Evolutionary conservation across 2,113 vertebrate species (phyloP), one percentile per base, ranked within the genome.

Genomic region (Heterocephalus glaber): DNA sequence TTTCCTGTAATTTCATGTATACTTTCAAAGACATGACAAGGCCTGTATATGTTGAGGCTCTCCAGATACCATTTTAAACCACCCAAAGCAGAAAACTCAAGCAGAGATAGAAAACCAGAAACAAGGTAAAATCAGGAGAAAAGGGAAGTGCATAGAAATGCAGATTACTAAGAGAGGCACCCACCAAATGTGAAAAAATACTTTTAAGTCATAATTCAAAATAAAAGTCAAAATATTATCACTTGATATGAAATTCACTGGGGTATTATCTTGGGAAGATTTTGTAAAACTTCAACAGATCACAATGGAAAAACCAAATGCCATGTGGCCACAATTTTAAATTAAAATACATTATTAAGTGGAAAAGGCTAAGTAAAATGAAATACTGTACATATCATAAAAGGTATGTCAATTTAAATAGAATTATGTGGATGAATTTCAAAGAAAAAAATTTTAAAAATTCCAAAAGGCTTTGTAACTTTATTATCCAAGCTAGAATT

Each of bases 201-300:
- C 84, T 84, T 74, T 84, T 70, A 60, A 56, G 60, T 60, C 58
- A 60, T 80, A 87, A 95, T 10, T 7, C 70, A 70, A 49, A 1
- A 49, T 22, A 38, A 84, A 92, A 85, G 88, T 49, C 30, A 86
- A 89, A 92, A 90, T 81, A 35, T 56, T 93, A 35, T 4, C n/a
- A 26, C 65, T 85, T 72, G 63, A 80, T 44, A 20, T 72, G n/a
- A 56, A 49, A 79, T 52, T 82, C 13, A 2, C 79, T 41, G 76
- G 14, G n/a, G 41, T 74, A 49, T 49, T 90, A 94, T 79, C 72
- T 70, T 28, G 63, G 70, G 61, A 70, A 88, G 79, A 92, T 94
- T 95, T 92, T 72, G 52, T 74, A 66, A 95, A 94, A 79, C 63
- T 52, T 90, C 4, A 58, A 60, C 60, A 70, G 38, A 95, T 30